phyloP scores from a whole-genome alignment of 2,797 vertebrate species.

The Spea hammondii region DNA sequence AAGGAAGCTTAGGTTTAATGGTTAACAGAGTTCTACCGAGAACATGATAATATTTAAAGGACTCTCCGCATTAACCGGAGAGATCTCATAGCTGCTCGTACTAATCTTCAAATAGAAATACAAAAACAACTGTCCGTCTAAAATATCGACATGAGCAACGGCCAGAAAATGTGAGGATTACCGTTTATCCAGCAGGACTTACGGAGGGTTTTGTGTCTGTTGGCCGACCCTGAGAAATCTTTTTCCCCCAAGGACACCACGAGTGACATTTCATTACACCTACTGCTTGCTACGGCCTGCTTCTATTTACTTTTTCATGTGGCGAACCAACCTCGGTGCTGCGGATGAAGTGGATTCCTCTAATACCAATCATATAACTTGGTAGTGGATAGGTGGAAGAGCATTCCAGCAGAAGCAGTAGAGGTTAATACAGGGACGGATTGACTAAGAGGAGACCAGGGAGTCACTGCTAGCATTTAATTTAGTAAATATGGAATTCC shows the following conservation, averaged over 20 bases:
- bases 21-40: neutral
- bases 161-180: constrained; percentile 55
- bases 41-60: constrained; percentile 40
- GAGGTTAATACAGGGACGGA: too few species aligned
- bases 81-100: constrained; percentile 33
- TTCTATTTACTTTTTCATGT: neutral
- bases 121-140: constrained; percentile 48
- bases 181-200: constrained; percentile 52
- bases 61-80: constrained; percentile 50
- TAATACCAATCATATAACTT: too few species aligned
- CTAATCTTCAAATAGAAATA: constrained; percentile 48
- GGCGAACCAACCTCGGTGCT: too few species aligned
- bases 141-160: constrained; percentile 51
- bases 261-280: neutral
- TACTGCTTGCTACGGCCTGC: neutral
- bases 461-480: too few species aligned
- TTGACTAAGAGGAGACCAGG: too few species aligned
- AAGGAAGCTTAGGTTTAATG: neutral
- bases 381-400: too few species aligned
- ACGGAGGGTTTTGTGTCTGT: constrained; percentile 42
- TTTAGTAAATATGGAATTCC: too few species aligned
- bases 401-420: too few species aligned
- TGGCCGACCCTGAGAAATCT: constrained; percentile 50
- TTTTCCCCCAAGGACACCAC: constrained; percentile 12
- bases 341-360: too few species aligned